These are phyloP conservation scores for Chauna torquata DNA, from an alignment of 2,113 vertebrate species.

Conservation along the genomic window DNA sequence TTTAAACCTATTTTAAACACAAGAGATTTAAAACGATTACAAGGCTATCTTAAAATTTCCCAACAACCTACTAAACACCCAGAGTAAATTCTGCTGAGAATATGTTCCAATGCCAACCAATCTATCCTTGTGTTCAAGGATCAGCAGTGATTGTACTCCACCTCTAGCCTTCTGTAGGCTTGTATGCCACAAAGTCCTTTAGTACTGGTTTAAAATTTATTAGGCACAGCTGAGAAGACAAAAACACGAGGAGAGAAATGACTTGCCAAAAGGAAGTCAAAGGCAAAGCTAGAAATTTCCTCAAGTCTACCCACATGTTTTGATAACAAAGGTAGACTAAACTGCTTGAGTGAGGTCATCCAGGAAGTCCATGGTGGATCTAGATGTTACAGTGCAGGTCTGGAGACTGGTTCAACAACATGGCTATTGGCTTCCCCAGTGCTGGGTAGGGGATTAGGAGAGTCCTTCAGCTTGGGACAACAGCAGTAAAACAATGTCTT, in stretches of 20 bases:
- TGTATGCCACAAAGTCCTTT: neutral
- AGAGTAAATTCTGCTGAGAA: neutral
- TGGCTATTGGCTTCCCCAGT: neutral
- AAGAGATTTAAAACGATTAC: conserved; percentile 7
- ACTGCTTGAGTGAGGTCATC: neutral
- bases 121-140: neutral
- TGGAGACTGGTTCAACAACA: neutral
- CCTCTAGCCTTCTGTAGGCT: neutral
- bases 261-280: neutral
- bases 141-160: neutral
- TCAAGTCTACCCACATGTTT: neutral
- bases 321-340: neutral
- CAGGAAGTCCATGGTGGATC: neutral
- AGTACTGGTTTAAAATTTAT: neutral
- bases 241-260: neutral
- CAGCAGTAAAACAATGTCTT: neutral
- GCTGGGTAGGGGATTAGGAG: neutral
- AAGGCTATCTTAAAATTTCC: neutral
- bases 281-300: neutral
- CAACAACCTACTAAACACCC: neutral
- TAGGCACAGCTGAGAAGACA: neutral
- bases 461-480: neutral
- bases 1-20: conserved; percentile 32
- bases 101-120: neutral
- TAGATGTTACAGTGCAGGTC: neutral